Conservation (phyloP, 2,888 invertebrate species). For the Schizotus pectinicornis region DNA sequence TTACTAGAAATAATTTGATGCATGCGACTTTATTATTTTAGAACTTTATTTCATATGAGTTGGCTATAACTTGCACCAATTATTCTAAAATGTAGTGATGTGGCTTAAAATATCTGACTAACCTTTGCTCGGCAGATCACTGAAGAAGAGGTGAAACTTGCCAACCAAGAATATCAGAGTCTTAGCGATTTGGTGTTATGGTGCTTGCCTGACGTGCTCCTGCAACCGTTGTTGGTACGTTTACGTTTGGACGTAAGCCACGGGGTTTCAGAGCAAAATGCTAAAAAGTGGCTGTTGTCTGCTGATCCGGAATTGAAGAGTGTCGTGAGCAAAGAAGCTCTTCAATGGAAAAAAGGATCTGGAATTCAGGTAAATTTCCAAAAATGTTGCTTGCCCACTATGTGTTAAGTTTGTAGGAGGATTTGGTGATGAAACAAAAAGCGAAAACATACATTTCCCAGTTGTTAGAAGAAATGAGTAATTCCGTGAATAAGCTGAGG, state of each 20-base stretch:
- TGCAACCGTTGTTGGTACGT: conserved; percentile 77
- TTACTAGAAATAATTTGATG: no score
- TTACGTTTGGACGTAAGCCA: conserved; percentile 70
- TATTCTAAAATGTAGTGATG: neutral
- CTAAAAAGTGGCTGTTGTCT: conserved; percentile 74
- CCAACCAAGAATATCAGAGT: conserved; percentile 75
- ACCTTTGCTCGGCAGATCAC: conserved; percentile 58
- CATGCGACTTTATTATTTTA: no score
- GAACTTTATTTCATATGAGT: no score
- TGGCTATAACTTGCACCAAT: no score
- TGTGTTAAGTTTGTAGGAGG: conserved; percentile 64
- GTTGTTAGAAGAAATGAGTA: conserved; percentile 75
- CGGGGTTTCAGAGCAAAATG: conserved; percentile 53
- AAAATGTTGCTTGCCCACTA: neutral
- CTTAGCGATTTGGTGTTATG: conserved; percentile 80
- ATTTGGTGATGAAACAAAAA: conserved; percentile 74
- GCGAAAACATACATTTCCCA: conserved; percentile 74
- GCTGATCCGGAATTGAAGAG: conserved; percentile 79
- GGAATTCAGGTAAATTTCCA: conserved; percentile 53
- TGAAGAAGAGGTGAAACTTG: conserved; percentile 71
- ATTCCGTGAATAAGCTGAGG: conserved; percentile 78
- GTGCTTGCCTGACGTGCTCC: conserved; percentile 78
- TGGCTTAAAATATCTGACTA: neutral
- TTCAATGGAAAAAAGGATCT: conserved; percentile 77
- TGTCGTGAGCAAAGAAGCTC: conserved; percentile 85